Conservation (phyloP, 2,797 vertebrate species). For the Cuniculus paca region DNA sequence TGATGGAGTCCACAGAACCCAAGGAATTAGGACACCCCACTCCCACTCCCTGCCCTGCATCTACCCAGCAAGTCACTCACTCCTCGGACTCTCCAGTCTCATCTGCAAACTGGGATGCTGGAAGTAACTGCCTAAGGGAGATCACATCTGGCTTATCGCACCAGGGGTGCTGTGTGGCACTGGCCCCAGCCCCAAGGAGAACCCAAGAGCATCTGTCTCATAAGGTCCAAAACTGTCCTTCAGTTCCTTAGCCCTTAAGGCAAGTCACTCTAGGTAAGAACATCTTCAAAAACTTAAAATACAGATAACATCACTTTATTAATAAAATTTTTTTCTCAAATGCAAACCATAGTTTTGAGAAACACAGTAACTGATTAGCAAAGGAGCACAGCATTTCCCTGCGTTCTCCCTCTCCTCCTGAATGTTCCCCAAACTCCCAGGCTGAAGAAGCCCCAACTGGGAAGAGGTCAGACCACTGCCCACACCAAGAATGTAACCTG, state of each 20-base stretch:
- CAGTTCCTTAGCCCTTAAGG: background rate
- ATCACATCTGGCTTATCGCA: background rate
- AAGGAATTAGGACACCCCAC: background rate
- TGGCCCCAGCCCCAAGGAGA: background rate
- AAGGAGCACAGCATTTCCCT: background rate
- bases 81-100: background rate
- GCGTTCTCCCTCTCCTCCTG: background rate
- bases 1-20: background rate
- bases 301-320: background rate
- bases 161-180: background rate
- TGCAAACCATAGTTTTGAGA: slow-evolving; percentile 9
- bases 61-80: background rate
- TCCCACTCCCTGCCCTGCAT: background rate
- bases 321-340: background rate
- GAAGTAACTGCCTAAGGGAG: background rate
- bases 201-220: background rate
- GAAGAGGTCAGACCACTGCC: accelerated
- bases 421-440: background rate
- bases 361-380: background rate
- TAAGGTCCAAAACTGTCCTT: slow-evolving; percentile 16
- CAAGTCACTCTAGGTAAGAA: background rate
- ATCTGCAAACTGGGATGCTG: background rate
- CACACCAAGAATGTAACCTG: background rate
- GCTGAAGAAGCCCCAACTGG: background rate
- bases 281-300: background rate